A percentile compares a stretch with the other conserved stretches of the same genome.
These are phyloP conservation scores for Ginglymostoma cirratum DNA, from an alignment of 2,113 vertebrate genomes.

Conservation along the genomic window DNA sequence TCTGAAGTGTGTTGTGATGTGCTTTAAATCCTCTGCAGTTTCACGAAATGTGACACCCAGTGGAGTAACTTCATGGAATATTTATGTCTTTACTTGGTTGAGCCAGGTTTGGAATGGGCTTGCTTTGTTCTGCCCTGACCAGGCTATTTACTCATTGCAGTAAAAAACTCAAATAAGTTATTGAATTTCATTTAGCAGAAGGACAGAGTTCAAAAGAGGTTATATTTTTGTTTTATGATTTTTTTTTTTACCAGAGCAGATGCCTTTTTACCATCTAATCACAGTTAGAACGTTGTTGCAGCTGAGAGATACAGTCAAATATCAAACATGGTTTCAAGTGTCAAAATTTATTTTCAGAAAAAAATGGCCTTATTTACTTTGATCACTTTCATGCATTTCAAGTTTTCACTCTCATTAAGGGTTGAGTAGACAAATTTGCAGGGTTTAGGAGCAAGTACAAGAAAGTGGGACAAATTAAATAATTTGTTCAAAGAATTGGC, in stretches of 20 bases:
- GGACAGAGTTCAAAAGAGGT: background rate
- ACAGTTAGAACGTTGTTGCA: background rate
- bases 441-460: too few species aligned
- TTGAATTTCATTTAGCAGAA: slow-evolving; percentile 26
- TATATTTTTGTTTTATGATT: background rate
- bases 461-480: background rate
- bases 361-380: background rate
- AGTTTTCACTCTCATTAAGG: background rate
- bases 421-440: background rate
- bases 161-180: slow-evolving; percentile 14
- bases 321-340: background rate
- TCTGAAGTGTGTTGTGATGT: background rate
- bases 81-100: slow-evolving; percentile 13
- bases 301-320: background rate
- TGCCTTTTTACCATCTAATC: slow-evolving; percentile 22
- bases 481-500: background rate
- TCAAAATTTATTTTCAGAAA: background rate
- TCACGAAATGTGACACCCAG: slow-evolving; percentile 6
- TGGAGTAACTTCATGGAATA: slow-evolving; percentile 16
- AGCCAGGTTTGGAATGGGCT: background rate
- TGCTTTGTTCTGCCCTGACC: background rate
- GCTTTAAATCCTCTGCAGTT: background rate
- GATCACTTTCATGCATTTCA: background rate
- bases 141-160: background rate
- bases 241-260: background rate